phyloP scores from a whole-genome alignment of 1,140 invertebrate genomes.

The Neodiprion lecontei region DNA sequence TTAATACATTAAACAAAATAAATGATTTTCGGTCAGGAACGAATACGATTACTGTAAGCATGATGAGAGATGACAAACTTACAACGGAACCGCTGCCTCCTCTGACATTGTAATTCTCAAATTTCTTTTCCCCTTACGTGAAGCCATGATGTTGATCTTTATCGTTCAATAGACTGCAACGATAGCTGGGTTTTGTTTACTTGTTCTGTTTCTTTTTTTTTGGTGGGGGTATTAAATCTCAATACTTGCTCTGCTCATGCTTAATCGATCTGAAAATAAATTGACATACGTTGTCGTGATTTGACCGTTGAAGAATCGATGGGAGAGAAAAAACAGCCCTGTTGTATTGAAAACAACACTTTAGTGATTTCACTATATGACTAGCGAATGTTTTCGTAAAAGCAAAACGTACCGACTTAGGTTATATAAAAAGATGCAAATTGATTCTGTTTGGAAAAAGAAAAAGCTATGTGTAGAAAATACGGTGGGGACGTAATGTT shows the following conservation, averaged over 20 bases:
- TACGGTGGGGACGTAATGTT: conserved; percentile 1
- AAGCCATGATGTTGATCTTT: conserved; percentile 37
- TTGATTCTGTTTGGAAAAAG: conserved; percentile 19
- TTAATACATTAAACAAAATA: no score
- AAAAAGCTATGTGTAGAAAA: not conserved
- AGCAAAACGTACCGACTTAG: not conserved
- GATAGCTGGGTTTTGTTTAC: not conserved
- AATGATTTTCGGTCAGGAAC: no score
- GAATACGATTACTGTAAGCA: no score
- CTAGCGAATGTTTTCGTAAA: no score
- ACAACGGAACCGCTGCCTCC: conserved; percentile 55
- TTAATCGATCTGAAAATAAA: conserved; percentile 9
- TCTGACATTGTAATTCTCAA: conserved; percentile 61
- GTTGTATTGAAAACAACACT: not conserved
- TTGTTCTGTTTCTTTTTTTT: not conserved
- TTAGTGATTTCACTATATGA: no score
- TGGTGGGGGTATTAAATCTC: conserved; percentile 21
- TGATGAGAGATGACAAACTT: conserved; percentile 34
- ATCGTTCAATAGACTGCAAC: not conserved
- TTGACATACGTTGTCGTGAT: conserved; percentile 25
- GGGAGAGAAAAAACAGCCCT: conserved; percentile 15
- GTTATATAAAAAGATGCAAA: conserved; percentile 12
- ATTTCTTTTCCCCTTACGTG: conserved; percentile 46
- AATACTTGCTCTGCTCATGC: conserved; percentile 17
- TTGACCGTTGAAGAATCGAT: conserved; percentile 13